A percentile compares a stretch with the other conserved stretches of the same genome.
Conservation (phyloP, 2,797 vertebrate species). For the Poeciliopsis presidionis region DNA sequence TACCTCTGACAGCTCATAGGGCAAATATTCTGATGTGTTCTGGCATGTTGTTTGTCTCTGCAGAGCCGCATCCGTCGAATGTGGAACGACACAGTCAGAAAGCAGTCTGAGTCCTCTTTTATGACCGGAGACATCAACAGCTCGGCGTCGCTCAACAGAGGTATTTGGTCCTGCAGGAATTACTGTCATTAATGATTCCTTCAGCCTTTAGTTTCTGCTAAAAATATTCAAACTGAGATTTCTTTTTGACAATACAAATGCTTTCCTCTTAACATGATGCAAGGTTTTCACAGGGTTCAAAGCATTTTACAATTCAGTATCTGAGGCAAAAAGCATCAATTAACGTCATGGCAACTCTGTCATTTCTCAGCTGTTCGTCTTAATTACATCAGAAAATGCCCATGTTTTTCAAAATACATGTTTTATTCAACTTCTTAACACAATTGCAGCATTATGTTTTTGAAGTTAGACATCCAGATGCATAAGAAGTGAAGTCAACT, state of each 20-base stretch:
- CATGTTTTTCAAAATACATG: neutral
- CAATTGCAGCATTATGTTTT: slow-evolving; percentile 16
- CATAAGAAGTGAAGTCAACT: neutral
- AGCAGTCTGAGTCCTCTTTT: slow-evolving; percentile 98
- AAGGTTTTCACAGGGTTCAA: slow-evolving; percentile 11
- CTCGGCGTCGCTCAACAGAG: slow-evolving; percentile 98
- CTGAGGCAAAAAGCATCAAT: slow-evolving; percentile 14
- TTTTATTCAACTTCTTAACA: slow-evolving; percentile 1
- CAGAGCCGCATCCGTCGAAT: slow-evolving; percentile 99
- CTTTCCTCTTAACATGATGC: slow-evolving; percentile 8
- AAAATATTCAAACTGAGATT: neutral
- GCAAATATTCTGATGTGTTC: slow-evolving; percentile 17
- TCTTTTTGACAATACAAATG: neutral
- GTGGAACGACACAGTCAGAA: slow-evolving; percentile 99
- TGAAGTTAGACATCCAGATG: slow-evolving; percentile 8
- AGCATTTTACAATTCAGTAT: slow-evolving; percentile 1
- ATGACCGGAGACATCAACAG: slow-evolving; percentile 99
- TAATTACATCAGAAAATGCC: slow-evolving; percentile 9
- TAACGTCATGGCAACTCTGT: slow-evolving; percentile 22
- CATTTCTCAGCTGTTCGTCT: slow-evolving; percentile 11
- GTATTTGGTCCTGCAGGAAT: slow-evolving; percentile 80
- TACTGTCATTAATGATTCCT: slow-evolving; percentile 20
- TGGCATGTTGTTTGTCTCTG: slow-evolving; percentile 53
- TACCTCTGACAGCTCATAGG: neutral
- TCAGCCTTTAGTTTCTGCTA: slow-evolving; percentile 13